phyloP scores from a whole-genome alignment of 2,113 vertebrate species.

The Fukomys damarensis region DNA sequence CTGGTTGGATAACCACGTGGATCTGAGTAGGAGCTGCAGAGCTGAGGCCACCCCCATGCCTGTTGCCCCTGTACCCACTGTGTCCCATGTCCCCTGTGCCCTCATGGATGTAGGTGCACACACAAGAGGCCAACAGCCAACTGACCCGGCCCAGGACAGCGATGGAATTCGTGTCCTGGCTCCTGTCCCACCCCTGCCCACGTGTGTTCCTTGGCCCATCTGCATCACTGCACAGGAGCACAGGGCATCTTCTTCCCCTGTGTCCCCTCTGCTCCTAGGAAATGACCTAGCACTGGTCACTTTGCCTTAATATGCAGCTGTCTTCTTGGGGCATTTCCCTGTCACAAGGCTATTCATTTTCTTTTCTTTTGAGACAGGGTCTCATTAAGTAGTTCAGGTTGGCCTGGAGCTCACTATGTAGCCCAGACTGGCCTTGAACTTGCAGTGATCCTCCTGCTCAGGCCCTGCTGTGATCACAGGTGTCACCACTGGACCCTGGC shows the following conservation, averaged over 20 bases:
- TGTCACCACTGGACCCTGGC: background rate
- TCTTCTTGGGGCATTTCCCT: rapidly evolving
- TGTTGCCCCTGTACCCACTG: background rate
- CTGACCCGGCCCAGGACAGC: background rate
- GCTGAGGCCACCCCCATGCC: background rate
- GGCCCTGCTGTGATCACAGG: background rate
- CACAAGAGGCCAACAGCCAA: rapidly evolving
- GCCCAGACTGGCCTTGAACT: background rate
- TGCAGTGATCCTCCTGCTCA: background rate
- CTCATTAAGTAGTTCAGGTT: background rate
- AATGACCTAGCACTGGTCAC: background rate
- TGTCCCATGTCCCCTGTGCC: rapidly evolving
- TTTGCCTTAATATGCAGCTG: background rate
- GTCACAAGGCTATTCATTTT: background rate
- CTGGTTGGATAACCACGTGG: background rate
- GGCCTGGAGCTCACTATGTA: background rate
- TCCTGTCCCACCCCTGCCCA: background rate
- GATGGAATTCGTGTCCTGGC: rapidly evolving
- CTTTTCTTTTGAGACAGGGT: background rate
- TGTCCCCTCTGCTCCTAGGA: background rate
- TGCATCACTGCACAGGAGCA: rapidly evolving
- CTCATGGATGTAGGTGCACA: background rate
- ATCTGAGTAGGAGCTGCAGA: background rate
- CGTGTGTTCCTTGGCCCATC: background rate
- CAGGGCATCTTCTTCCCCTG: rapidly evolving